phyloP scores from a whole-genome alignment of 2,888 invertebrate species.

The Cataglyphis altisquamis region DNA sequence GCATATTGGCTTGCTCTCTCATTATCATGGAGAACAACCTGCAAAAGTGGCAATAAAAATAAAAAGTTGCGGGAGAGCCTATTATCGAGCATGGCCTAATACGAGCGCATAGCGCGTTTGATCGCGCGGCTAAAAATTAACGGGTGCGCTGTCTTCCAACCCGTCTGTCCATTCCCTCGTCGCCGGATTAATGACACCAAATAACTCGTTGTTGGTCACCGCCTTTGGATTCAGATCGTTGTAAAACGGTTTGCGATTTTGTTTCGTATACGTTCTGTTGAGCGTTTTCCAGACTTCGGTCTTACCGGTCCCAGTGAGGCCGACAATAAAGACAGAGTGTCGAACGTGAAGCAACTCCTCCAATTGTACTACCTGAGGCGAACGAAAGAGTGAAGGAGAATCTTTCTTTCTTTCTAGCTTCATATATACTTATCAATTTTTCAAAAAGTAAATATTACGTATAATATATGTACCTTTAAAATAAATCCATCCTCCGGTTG shows the following conservation, averaged over 20 bases:
- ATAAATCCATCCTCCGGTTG: slow-evolving; percentile 97
- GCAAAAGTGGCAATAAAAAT: slow-evolving; percentile 69
- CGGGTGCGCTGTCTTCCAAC: slow-evolving; percentile 76
- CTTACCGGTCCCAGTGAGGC: slow-evolving; percentile 96
- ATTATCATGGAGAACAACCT: slow-evolving; percentile 97
- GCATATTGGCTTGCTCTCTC: slow-evolving; percentile 96
- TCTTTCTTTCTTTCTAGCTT: background rate
- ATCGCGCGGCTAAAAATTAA: slow-evolving; percentile 48
- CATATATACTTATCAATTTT: slow-evolving; percentile 1
- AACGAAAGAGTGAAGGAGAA: background rate
- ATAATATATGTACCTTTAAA: slow-evolving; percentile 88
- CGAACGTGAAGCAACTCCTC: slow-evolving; percentile 97
- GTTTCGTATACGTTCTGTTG: slow-evolving; percentile 93
- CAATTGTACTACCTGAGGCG: slow-evolving; percentile 93
- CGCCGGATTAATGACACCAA: slow-evolving; percentile 97
- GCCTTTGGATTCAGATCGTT: slow-evolving; percentile 98
- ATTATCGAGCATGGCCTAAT: slow-evolving; percentile 39
- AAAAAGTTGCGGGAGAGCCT: slow-evolving; percentile 27
- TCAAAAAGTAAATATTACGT: slow-evolving; percentile 1
- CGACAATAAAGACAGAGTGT: slow-evolving; percentile 96
- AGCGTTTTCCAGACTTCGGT: slow-evolving; percentile 97
- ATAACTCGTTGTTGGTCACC: slow-evolving; percentile 97
- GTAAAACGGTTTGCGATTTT: slow-evolving; percentile 93
- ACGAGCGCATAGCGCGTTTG: slow-evolving; percentile 14
- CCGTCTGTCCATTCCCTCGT: slow-evolving; percentile 97